Evolutionary conservation across 2,797 vertebrate species (phyloP), one percentile per base, ranked within the genome.

Genomic region (Parauchenoglanis ngamensis): DNA sequence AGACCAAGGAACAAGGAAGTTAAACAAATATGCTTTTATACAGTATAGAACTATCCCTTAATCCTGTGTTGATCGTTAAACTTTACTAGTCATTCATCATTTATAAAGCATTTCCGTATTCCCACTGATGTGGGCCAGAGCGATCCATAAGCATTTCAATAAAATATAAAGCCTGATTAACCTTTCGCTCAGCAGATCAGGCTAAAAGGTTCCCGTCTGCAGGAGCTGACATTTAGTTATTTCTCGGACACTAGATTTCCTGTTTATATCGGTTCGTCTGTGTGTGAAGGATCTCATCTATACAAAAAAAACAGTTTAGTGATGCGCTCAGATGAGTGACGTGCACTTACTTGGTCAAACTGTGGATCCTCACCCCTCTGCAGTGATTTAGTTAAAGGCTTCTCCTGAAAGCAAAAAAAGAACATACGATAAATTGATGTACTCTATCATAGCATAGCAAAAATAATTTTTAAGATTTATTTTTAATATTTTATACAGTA

Each of bases 361-460:
- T 98, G 98, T 82, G 97, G 95, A 94, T 99, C 98, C 93, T 99
- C 98, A 92, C 98, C 98, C 93, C 97, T 96, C 92, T 99, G 98
- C 15, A 99, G 94, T 80, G 98, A 99, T 94, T 99, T 99, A 84
- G 97, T 96, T 94, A 99, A 94, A 17, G 98, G 97, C 92, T 98
- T 99, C 93, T 99, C 98, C 98, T 99, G 91, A 19, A 94, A 96
- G 46, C 4, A 88, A 86, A 90, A 89, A 31, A 79, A 0, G 87
- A 25, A 25, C 11, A 83, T n/a, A 23, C 0, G 1, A 17, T 4
- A 40, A 6, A 23, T 19, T 19, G 3, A 5, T 59, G 56, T 13
- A 80, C 61, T 61, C 1, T 61, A 40, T 61, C 0, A 0, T 25
- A 25, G 21, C 35, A 3, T 3, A n/a, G 73, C 17, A 57, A 35